These are phyloP conservation scores for Leptothorax acervorum DNA, from an alignment of 2,888 invertebrate species.

Conservation along the genomic window DNA sequence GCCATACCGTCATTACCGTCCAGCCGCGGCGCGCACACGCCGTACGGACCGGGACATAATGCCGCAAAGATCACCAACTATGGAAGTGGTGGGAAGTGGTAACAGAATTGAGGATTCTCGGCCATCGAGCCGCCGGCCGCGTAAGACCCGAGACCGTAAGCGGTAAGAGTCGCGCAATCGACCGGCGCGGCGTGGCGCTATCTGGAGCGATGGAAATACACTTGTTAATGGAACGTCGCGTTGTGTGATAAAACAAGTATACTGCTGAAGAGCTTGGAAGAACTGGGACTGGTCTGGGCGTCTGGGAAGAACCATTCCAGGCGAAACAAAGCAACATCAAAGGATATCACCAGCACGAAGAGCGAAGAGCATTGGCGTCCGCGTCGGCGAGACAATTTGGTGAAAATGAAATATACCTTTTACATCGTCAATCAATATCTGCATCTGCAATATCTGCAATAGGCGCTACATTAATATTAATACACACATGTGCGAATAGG, in stretches of 20 bases:
- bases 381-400: not conserved
- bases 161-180: slow-evolving; percentile 14
- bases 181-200: slow-evolving; percentile 68
- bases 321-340: not conserved
- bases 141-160: no score
- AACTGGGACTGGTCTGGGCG: no score
- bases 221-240: slow-evolving; percentile 34
- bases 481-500: not conserved
- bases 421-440: slow-evolving; percentile 2
- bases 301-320: not conserved
- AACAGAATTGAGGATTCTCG: slow-evolving; percentile 8
- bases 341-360: not conserved
- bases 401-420: not conserved
- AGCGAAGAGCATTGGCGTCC: not conserved
- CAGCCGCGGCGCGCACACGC: slow-evolving; percentile 78
- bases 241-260: slow-evolving; percentile 8
- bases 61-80: slow-evolving; percentile 74
- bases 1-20: slow-evolving; percentile 65
- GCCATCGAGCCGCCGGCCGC: slow-evolving; percentile 36
- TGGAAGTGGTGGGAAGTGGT: slow-evolving; percentile 61
- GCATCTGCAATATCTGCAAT: not conserved
- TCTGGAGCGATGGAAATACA: slow-evolving; percentile 60
- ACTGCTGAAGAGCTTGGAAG: no score
- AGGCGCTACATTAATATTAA: not conserved
- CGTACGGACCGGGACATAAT: slow-evolving; percentile 65